Evolutionary conservation across 2,113 vertebrate genomes (phyloP), one percentile per base, ranked within the genome.

Genomic region (Pseudorhombus dupliciocellatus): DNA sequence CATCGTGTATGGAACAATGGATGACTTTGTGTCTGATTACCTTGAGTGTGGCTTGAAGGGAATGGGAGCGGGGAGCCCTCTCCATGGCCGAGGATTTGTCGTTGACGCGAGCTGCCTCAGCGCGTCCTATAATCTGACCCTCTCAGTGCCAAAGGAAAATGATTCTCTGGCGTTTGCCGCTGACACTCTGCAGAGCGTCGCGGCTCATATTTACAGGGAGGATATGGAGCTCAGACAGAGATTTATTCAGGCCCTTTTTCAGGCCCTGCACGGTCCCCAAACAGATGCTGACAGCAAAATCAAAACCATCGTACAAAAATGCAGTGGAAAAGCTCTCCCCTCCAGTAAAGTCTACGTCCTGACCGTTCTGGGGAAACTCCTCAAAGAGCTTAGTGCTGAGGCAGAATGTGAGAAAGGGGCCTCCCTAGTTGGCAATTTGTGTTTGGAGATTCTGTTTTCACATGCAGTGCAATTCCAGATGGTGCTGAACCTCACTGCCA

Each of bases 61-160:
- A 14, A 44, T 73, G 40, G 37, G 55, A 60, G 64, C 16, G 0
- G 2, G 50, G 0, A 9, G 22, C 0, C 4, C 4, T 4, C 68
- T 14, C 4, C 0, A 50, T 0, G 7, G 0, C 15, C 46, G 54
- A 26, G n/a, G 54, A 55, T 73, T 69, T 0, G 37, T 77, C 0
- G 61, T 82, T 18, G 70, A 77, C 9, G 16, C 50, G 22, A 7
- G 40, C 46, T 44, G 42, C 42, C 16, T 44, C 14, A 44, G 42
- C 18, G 42, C 42, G 1, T 44, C 42, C 42, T 18, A 44, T 18
- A 44, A 44, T 44, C 42, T 44, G 42, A 7, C 16, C 15, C 51
- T 53, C 12, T 53, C 51, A 53, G 2, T 12, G 12, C 51, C 16
- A 4, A 53, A 25, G 22, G 24, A 53, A 25, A 25, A 53, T 53